A percentile compares a stretch with the other conserved stretches of the same genome.
These are phyloP conservation scores for Notiomystis cincta DNA, from an alignment of 2,113 vertebrate species.

Conservation along the genomic window DNA sequence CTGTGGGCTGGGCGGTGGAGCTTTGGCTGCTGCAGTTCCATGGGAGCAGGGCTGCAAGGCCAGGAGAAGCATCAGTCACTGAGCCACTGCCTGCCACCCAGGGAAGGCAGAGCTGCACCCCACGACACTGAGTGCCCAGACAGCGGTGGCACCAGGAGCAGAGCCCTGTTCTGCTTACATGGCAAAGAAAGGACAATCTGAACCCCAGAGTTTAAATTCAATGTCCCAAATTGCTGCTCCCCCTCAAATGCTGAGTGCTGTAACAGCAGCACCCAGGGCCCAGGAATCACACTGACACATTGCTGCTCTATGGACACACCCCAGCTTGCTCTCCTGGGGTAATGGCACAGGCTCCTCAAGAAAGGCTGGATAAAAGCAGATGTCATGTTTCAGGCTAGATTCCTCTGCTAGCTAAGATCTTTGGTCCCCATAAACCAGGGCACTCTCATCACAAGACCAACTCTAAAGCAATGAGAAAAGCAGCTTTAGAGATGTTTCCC, in stretches of 20 bases:
- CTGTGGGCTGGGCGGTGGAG: slow-evolving; percentile 72
- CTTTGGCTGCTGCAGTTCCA: slow-evolving; percentile 79
- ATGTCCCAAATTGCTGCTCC: not conserved
- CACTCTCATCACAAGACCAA: not conserved
- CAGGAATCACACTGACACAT: not conserved
- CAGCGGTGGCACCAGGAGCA: not conserved
- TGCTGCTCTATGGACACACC: not conserved
- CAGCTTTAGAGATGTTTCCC: not conserved
- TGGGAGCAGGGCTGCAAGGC: slow-evolving; percentile 78
- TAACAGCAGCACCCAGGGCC: not conserved
- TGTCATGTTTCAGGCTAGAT: not conserved
- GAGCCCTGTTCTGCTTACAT: not conserved
- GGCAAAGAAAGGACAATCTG: not conserved
- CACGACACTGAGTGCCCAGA: rapidly evolving
- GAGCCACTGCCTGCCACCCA: not conserved
- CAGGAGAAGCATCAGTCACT: not conserved
- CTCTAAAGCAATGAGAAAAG: not conserved
- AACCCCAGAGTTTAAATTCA: not conserved
- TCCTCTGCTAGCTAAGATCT: not conserved
- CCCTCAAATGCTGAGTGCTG: rapidly evolving
- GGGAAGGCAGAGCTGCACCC: not conserved
- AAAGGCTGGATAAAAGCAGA: not conserved
- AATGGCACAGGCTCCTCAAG: not conserved
- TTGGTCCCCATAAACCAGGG: not conserved
- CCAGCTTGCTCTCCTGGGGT: not conserved